Conservation (phyloP, 92 coral and sea anemone species). For the Phenganax marumi region DNA sequence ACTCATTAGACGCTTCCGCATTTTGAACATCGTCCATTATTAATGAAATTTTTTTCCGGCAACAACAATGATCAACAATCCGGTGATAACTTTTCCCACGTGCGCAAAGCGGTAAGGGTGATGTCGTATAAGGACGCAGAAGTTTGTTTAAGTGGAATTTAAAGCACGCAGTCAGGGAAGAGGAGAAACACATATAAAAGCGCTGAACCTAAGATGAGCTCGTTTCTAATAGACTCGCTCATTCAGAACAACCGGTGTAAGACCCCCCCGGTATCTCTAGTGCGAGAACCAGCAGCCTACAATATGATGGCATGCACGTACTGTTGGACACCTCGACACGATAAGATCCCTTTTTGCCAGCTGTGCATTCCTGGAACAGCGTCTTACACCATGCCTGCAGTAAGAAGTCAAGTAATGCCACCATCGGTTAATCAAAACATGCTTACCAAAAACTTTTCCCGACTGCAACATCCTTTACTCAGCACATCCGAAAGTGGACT, state of each 20-base stretch:
- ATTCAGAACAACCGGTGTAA: constrained; percentile 83
- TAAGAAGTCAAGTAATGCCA: constrained; percentile 82
- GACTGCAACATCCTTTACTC: constrained; percentile 76
- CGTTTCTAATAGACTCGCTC: constrained; percentile 96
- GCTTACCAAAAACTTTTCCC: constrained; percentile 75
- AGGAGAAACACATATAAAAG: constrained; percentile 5
- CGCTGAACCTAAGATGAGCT: constrained; percentile 67
- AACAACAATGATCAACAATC: constrained; percentile 77
- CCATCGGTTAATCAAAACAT: constrained; percentile 69
- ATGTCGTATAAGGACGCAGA: constrained; percentile 35
- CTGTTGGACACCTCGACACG: constrained; percentile 97
- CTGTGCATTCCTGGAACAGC: constrained; percentile 83
- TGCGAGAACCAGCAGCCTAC: constrained; percentile 69
- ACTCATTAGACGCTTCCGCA: constrained; percentile 44
- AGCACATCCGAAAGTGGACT: constrained; percentile 70
- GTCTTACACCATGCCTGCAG: constrained; percentile 70
- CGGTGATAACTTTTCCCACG: constrained; percentile 47
- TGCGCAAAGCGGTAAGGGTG: constrained; percentile 43
- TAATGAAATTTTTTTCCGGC: constrained; percentile 85
- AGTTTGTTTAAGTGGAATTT: constrained; percentile 47
- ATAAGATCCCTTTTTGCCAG: constrained; percentile 84
- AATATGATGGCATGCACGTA: constrained; percentile 92
- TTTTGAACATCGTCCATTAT: constrained; percentile 97
- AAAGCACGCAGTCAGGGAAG: constrained; percentile 23
- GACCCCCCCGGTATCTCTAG: constrained; percentile 59